Base-by-base conservation (phyloP, 2,113 vertebrate genomes). In the Nothoprocta pentlandii region DNA sequence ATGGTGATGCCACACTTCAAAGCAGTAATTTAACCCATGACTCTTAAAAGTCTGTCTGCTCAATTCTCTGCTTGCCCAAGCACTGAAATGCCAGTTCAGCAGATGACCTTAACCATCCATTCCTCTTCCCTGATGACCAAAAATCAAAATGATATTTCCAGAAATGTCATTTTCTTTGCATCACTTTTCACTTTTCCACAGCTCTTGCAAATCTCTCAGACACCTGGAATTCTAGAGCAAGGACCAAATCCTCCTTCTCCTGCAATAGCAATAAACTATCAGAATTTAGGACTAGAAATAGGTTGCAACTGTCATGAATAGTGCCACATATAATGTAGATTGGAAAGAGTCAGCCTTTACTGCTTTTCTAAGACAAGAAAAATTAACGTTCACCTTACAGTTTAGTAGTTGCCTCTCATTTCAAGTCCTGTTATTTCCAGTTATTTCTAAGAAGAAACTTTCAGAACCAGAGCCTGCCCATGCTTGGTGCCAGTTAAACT, bases 81-180 rank as follows among this genome's bases (percentile, higher is more conserved):
- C 74, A 90, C 77, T 76, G 74, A 96, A 93, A 90, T 87, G 74
- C 73, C 87, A 95, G 88, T 95, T 96, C 94, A 92, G 90, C 90
- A 93, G 82, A 78, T 87, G 88, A 96, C 82, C 89, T 93, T 77
- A 88, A 71, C 44, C 83, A 94, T 62, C 63, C 73, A 75, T 91
- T 89, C 84, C 47, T 90, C 74, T 88, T 96, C 70, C 74, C 32
- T 51, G 51, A 64, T 89, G 63, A 95, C 82, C 85, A 94, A 92
- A 96, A 96, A 92, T 95, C 82, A 92, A 96, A 96, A 96, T 84
- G n/a, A 73, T 95, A 87, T 95, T 93, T 97, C 88, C 88, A 96
- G 93, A 93, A 96, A 95, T 89, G 86, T 89, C 23, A 3, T 82
- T 85, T 83, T 90, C 61, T 90, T 97, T 93, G 68, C 13, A 25